These are phyloP conservation scores for Pseudochirops cupreus DNA, from an alignment of 2,797 vertebrate genomes.

Conservation along the genomic window DNA sequence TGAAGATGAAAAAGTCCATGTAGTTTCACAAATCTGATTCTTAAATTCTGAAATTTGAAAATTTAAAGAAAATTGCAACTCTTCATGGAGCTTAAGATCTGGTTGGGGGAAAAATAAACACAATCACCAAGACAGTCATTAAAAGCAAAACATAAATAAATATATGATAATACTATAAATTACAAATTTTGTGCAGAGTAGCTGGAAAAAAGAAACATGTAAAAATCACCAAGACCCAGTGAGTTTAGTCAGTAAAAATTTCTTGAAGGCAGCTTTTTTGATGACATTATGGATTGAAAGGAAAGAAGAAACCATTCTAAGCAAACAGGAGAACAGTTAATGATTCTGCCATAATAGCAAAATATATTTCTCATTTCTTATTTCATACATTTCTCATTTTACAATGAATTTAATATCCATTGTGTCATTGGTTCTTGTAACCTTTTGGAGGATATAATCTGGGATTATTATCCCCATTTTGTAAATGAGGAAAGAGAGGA, in stretches of 20 bases:
- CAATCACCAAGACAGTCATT: background rate
- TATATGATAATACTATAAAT: background rate
- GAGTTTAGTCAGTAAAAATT: background rate
- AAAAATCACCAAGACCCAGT: background rate
- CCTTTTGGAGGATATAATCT: background rate
- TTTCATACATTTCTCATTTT: background rate
- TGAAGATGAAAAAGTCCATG: background rate
- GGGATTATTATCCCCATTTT: background rate
- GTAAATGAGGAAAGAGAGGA: background rate
- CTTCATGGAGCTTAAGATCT: background rate
- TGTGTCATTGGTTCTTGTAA: background rate
- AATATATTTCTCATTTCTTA: background rate
- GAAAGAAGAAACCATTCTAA: background rate
- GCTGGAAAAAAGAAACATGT: background rate
- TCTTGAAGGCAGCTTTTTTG: background rate
- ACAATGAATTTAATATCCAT: background rate
- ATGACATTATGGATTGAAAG: background rate
- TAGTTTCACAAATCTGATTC: background rate
- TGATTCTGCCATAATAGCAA: background rate
- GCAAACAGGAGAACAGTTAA: background rate
- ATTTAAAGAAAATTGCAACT: background rate
- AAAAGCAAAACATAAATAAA: background rate
- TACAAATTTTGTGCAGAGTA: background rate
- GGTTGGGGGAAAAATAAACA: background rate
- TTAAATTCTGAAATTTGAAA: background rate